Percentiles rank a stretch among this genome's conserved stretches.
phyloP scores from a whole-genome alignment of 2,888 invertebrate species.

The Lasioglossum vierecki region DNA sequence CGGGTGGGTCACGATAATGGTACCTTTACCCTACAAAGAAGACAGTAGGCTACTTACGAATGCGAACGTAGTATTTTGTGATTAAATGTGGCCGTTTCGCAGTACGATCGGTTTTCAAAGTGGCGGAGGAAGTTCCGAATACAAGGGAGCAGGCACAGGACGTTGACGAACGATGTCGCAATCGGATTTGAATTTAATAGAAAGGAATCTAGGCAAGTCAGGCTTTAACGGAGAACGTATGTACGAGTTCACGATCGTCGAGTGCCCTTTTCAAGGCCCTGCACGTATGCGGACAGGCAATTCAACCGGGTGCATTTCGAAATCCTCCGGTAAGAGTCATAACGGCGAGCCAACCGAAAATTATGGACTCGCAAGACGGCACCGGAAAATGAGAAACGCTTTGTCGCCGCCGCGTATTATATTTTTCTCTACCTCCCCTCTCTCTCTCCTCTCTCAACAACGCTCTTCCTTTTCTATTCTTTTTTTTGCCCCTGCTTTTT shows the following conservation, averaged over 20 bases:
- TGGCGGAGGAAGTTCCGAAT: not conserved
- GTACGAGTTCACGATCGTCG: not conserved
- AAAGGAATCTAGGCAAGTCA: conserved; percentile 10
- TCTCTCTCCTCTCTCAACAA: not conserved
- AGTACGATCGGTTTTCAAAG: not conserved
- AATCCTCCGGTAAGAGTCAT: conserved; percentile 50
- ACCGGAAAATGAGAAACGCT: conserved; percentile 40
- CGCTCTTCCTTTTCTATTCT: not conserved
- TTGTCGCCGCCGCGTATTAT: conserved; percentile 26
- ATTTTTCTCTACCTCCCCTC: not conserved
- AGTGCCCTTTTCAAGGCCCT: conserved; percentile 54
- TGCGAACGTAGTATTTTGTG: not conserved
- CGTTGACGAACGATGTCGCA: conserved; percentile 8
- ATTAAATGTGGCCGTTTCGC: not conserved
- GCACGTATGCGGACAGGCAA: conserved; percentile 54
- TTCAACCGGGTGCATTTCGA: conserved; percentile 53
- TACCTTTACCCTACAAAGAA: too few species aligned
- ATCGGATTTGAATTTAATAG: conserved; percentile 12
- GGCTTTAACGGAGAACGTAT: conserved; percentile 36
- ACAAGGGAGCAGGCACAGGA: not conserved
- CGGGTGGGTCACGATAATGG: too few species aligned
- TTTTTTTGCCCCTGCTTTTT: not conserved
- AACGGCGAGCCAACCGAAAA: conserved; percentile 56
- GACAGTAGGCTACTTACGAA: too few species aligned
- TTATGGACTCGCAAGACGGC: conserved; percentile 31